Evolutionary conservation across 2,888 invertebrate species (phyloP), one percentile per base, ranked within the genome.

Genomic region (Oxytorus armatus): DNA sequence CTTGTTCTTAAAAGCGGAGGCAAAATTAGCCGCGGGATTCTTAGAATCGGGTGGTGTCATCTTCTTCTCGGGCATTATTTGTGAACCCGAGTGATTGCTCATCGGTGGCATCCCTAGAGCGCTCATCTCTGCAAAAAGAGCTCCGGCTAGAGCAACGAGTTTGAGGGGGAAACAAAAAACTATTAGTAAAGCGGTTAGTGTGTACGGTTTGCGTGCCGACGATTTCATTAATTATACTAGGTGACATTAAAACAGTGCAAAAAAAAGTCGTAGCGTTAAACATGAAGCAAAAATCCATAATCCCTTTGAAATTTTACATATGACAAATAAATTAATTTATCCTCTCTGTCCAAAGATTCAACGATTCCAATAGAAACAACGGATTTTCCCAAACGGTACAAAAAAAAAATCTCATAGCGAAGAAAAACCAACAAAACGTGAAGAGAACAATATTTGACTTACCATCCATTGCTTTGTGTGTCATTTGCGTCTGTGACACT

Each of bases 1-100:
- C 89, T 92, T 92, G 72, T 88, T 90, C 89, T 96, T 96, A 86
- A 96, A 96, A 51, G 95, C 95, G 89, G 95, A 95, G 53, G 94
- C 95, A 89, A 95, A 95, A 86, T 93, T 93, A 10, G 92, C 88
- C 81, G 93, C 93, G 0, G 92, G 87, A 88, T 94, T 94, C 86
- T 94, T 94, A 0, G 91, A 86, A 39, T 93, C 93, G 0, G 93
- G 92, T 2, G 93, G 93, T 23, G 93, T 92, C 89, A 92, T 92
- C 87, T 95, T 95, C 89, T 95, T 95, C 70, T 96, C 96, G 85
- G 93, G 86, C 79, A 90, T 81, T 16, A 89, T 75, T 79, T 90
- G 90, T 5, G 88, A 77, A 81, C 83, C 87, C 29, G 89, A 86
- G 72, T 91, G 91, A 83, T 92, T 91, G 44, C 86, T 86, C 84